Percentiles rank a stretch among this genome's conserved stretches.
Evolutionary conservation across 2,797 vertebrate genomes (phyloP).

Genomic region (Enteromius mattozi): DNA sequence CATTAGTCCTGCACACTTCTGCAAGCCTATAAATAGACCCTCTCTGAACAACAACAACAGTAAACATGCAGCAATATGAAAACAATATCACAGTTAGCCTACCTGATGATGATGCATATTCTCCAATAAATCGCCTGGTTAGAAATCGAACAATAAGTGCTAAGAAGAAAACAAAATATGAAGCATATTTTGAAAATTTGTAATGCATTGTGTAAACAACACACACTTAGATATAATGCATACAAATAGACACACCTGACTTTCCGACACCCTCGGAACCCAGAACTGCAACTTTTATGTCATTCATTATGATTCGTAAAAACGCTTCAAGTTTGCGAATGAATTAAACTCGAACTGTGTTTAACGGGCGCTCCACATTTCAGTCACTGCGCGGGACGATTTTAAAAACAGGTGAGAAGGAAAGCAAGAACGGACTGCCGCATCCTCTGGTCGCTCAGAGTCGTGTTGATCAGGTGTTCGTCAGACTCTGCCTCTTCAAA

Average conservation of each 20-base stretch:
- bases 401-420: background rate
- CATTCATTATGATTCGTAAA: conserved; percentile 71
- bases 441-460: conserved; percentile 1
- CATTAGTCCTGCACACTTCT: background rate
- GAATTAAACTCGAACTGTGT: background rate
- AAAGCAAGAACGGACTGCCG: background rate
- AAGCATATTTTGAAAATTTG: background rate
- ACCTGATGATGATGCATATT: conserved; percentile 87
- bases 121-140: conserved; percentile 86
- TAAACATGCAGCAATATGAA: background rate
- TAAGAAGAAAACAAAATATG: conserved; percentile 55
- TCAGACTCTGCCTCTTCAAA: background rate
- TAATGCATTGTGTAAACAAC: background rate
- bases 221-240: background rate
- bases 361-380: background rate
- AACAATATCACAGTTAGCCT: conserved; percentile 33
- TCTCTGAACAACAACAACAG: background rate
- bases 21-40: background rate
- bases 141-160: conserved; percentile 87
- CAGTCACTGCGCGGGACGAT: too few relatives aligned
- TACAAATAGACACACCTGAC: conserved; percentile 74
- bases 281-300: conserved; percentile 82
- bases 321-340: background rate
- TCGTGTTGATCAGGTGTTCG: conserved; percentile 8
- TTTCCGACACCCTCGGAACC: conserved; percentile 84